A percentile compares a stretch with the other conserved stretches of the same genome.
Evolutionary conservation across 1,140 invertebrate species (phyloP).

Genomic region (Hormaphis cornu): DNA sequence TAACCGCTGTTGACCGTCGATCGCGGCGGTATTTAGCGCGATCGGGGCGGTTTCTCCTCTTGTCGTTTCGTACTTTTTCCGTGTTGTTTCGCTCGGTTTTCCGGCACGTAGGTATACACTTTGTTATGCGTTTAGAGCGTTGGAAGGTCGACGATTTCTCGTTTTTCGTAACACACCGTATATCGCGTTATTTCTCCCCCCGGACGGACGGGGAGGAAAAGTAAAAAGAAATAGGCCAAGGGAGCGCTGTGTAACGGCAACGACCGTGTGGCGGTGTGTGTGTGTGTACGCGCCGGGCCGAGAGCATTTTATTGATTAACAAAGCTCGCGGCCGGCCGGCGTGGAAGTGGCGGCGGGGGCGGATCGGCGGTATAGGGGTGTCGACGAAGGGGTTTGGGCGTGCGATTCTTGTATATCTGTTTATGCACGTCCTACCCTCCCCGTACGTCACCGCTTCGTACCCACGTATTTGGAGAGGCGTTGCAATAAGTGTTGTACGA

Average conservation of each 20-base stretch:
- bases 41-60: no score
- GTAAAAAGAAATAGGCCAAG: slow-evolving; percentile 32
- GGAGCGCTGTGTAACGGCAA: slow-evolving; percentile 33
- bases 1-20: no score
- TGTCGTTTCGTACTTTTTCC: no score
- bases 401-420: slow-evolving; percentile 24
- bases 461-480: no score
- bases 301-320: slow-evolving; percentile 32
- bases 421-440: neutral
- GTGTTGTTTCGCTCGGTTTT: no score
- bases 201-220: neutral
- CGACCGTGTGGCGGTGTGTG: slow-evolving; percentile 34
- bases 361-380: neutral
- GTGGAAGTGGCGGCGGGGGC: neutral
- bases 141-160: no score
- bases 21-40: no score
- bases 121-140: no score
- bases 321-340: neutral
- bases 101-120: no score
- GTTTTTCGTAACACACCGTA: no score
- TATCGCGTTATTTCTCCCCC: neutral
- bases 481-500: neutral
- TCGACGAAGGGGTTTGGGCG: neutral
- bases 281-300: slow-evolving; percentile 20
- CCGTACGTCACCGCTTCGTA: no score